Evolutionary conservation across 1,140 invertebrate species (phyloP).

Genomic region (Trichonephila clavipes): DNA sequence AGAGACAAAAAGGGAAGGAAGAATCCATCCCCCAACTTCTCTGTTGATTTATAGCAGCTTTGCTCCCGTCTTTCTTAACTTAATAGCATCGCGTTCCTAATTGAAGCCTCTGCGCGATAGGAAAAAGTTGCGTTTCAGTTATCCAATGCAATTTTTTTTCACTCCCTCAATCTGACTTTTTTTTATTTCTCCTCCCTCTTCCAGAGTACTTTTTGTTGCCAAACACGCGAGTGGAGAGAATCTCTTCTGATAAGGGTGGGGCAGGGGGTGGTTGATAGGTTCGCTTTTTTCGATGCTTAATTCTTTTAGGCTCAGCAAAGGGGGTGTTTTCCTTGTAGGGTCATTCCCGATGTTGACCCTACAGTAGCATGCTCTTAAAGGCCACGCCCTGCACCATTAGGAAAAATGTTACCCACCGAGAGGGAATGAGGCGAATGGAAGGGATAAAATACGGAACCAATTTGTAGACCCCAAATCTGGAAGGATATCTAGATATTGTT

Average conservation of each 20-base stretch:
- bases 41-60: constrained; percentile 42
- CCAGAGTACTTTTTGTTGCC: background rate
- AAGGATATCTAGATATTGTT: background rate
- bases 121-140: constrained; percentile 57
- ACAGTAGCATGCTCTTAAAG: constrained; percentile 37
- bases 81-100: constrained; percentile 40
- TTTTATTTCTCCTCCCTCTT: background rate
- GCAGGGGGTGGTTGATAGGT: constrained; percentile 36
- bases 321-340: constrained; percentile 25
- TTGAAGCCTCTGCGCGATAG: constrained; percentile 46
- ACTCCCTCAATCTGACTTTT: constrained; percentile 3
- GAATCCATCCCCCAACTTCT: background rate
- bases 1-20: background rate
- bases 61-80: constrained; percentile 42
- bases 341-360: constrained; percentile 32
- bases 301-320: constrained; percentile 22
- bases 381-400: constrained; percentile 24
- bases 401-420: constrained; percentile 29
- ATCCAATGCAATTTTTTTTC: constrained; percentile 8
- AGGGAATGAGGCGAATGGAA: constrained; percentile 10
- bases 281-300: constrained; percentile 23
- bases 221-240: background rate
- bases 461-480: background rate
- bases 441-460: background rate
- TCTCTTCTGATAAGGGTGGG: constrained; percentile 36